Conservation (phyloP, 2,113 vertebrate genomes). For the Corapipo altera region DNA sequence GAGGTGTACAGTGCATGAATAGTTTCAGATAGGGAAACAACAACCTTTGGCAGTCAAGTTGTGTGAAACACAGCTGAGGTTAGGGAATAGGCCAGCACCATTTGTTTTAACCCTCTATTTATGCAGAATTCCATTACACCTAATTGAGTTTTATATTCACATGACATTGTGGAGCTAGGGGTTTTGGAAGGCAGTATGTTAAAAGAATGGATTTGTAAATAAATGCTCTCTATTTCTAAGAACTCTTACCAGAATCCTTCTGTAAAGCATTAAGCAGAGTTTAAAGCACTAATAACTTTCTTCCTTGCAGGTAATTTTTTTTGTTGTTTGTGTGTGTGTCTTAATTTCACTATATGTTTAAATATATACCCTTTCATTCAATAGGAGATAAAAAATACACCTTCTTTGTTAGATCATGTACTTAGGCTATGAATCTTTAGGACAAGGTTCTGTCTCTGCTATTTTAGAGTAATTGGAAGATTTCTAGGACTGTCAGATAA, state of each 20-base stretch:
- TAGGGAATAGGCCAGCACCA: neutral
- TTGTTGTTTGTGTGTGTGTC: neutral
- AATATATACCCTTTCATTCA: neutral
- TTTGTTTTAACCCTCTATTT: neutral
- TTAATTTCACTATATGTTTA: neutral
- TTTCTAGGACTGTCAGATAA: neutral
- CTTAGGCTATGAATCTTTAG: neutral
- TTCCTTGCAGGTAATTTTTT: neutral
- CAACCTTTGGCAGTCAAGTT: neutral
- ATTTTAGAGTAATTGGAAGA: neutral
- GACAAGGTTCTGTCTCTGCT: neutral
- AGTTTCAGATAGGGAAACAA: neutral
- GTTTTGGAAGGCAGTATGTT: neutral
- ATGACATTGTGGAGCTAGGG: neutral
- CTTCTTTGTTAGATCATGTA: neutral
- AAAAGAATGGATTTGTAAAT: neutral
- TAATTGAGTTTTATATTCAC: neutral
- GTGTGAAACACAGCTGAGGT: neutral
- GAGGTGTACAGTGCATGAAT: neutral
- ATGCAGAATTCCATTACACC: neutral
- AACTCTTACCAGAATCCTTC: neutral
- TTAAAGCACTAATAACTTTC: neutral
- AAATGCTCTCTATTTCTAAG: neutral
- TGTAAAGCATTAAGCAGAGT: neutral
- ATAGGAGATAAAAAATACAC: neutral